Evolutionary conservation across 2,888 invertebrate species (phyloP).

Genomic region (Philereme transversata): DNA sequence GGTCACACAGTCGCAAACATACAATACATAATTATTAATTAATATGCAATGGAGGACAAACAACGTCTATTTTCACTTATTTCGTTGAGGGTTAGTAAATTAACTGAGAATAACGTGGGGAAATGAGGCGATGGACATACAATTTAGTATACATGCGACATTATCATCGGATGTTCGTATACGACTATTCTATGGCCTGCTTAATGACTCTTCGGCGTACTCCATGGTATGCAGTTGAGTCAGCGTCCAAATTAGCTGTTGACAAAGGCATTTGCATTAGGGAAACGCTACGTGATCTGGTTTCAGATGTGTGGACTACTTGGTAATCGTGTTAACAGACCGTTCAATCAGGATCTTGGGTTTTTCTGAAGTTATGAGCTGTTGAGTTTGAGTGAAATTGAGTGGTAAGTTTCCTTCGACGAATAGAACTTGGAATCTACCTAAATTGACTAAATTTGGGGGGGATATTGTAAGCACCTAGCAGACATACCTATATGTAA

Average conservation of each 20-base stretch:
- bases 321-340: background rate
- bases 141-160: too few relatives aligned
- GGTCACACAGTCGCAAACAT: too few relatives aligned
- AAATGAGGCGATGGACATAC: too few relatives aligned
- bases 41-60: too few relatives aligned
- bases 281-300: slow-evolving; percentile 35
- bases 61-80: too few relatives aligned
- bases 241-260: slow-evolving; percentile 26
- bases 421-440: background rate
- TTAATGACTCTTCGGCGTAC: slow-evolving; percentile 7
- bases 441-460: too few relatives aligned
- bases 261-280: slow-evolving; percentile 35
- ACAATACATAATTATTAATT: too few relatives aligned
- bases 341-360: background rate
- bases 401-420: background rate
- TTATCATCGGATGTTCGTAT: too few relatives aligned
- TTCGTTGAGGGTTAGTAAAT: too few relatives aligned
- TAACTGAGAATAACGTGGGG: too few relatives aligned
- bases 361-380: slow-evolving; percentile 3
- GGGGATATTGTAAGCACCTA: too few relatives aligned
- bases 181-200: background rate
- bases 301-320: slow-evolving; percentile 22
- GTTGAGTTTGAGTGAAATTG: background rate
- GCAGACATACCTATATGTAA: too few relatives aligned
- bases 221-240: slow-evolving; percentile 25